These are phyloP conservation scores for Falco peregrinus DNA, from an alignment of 2,797 vertebrate genomes.

Conservation along the genomic window DNA sequence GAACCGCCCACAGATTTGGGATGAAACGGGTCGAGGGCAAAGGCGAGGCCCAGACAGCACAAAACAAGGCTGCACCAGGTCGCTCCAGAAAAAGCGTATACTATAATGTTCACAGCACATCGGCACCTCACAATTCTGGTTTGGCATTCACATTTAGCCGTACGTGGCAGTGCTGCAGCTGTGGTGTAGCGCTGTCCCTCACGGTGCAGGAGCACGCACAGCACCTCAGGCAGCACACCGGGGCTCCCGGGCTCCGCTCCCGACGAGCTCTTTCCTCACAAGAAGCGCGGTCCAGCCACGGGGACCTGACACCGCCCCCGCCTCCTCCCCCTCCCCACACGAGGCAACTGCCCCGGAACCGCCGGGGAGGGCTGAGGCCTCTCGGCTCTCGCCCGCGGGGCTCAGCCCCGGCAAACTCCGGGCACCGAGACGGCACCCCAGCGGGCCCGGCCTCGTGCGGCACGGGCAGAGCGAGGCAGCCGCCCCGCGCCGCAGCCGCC, in stretches of 20 bases:
- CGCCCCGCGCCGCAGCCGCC: rapidly evolving
- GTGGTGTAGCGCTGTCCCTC: rapidly evolving
- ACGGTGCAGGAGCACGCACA: rapidly evolving
- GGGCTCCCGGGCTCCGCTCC: not conserved
- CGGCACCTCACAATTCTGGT: not conserved
- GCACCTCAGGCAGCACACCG: not conserved
- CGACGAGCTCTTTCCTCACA: rapidly evolving
- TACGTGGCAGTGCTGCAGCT: rapidly evolving
- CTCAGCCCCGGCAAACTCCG: rapidly evolving
- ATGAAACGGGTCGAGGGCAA: not conserved
- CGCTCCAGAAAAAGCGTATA: rapidly evolving
- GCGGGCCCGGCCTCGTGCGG: not conserved
- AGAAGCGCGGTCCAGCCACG: not conserved
- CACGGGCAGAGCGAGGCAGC: not conserved
- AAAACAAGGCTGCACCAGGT: rapidly evolving
- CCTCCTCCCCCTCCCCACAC: not conserved
- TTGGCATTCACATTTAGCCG: not conserved
- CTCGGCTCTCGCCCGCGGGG: rapidly evolving
- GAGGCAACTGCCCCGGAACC: too few relatives aligned
- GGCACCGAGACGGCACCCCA: not conserved
- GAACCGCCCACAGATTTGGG: not conserved
- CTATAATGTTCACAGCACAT: rapidly evolving
- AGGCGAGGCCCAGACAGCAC: not conserved
- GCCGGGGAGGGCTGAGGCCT: too few relatives aligned
- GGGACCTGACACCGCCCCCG: not conserved